Base-by-base conservation (phyloP, 2,113 vertebrate genomes). In the Channa maculata region DNA sequence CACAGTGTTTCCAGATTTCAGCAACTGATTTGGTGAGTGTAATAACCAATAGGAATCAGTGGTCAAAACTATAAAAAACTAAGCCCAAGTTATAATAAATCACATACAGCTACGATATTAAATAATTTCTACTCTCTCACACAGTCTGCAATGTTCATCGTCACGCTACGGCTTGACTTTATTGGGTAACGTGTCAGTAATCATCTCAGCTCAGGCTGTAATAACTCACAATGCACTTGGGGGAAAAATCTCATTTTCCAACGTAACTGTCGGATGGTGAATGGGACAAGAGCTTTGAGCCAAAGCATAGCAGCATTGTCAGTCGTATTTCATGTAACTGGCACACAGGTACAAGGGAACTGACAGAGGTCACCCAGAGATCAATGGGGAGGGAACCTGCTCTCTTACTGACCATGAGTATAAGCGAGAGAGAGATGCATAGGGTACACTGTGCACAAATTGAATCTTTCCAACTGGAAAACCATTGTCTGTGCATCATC, bases 401-500 rank as follows among this genome's bases (percentile, higher is more conserved):
- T 66, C 75, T 61, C 51, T 61, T 24, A 50, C 8, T 10, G 12
- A 5, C 7, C 7, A 43, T 37, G 0, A 37, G 55, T 36, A 41
- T 69, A 54, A 49, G 34, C 13, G 12, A 65, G 54, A n/a, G 37
- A 46, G 33, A 15, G 46, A 49, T 37, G 9, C 14, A 44, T 54
- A 57, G 39, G 39, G 77, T 66, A 57, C 58, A 75, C 67, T 62
- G 68, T 73, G 46, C 73, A 85, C 60, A 83, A 79, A 87, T 87
- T 38, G 58, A 87, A 88, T 83, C 43, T 65, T 77, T 80, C 79
- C 75, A 68, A 75, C 64, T 67, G 55, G 68, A 68, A 66, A 75
- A 50, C 75, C 60, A 66, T 80, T 86, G 69, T 81, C 66, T 80
- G 64, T 65, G 74, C 73, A 52, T 78, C 46, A 66, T 46, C 36